A percentile compares a stretch with the other conserved stretches of the same genome.
These are phyloP conservation scores for Aleadryas rufinucha DNA, from an alignment of 2,113 vertebrate genomes.

Conservation along the genomic window DNA sequence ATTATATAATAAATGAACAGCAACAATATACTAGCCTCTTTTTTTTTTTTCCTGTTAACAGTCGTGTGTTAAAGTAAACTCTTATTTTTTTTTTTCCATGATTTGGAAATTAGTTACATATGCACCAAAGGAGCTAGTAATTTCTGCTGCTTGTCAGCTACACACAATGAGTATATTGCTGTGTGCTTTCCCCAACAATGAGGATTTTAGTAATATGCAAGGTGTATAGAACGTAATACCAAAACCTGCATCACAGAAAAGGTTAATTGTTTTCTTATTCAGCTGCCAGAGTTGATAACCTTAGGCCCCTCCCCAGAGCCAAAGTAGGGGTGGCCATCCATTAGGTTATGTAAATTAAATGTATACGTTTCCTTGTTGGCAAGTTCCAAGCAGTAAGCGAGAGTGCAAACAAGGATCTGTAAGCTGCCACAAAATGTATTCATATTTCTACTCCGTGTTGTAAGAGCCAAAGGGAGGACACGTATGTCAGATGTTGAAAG, in stretches of 20 bases:
- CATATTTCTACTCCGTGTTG: slow-evolving; percentile 48
- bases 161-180: slow-evolving; percentile 83
- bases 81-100: slow-evolving; percentile 5
- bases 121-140: slow-evolving; percentile 76
- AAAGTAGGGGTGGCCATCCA: slow-evolving; percentile 36
- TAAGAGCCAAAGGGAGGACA: slow-evolving; percentile 60
- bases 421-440: slow-evolving; percentile 68
- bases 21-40: slow-evolving; percentile 68
- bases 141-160: slow-evolving; percentile 62
- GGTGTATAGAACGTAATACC: slow-evolving; percentile 55
- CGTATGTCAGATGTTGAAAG: slow-evolving; percentile 49
- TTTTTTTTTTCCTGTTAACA: slow-evolving; percentile 75
- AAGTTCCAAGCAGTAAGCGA: slow-evolving; percentile 66
- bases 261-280: slow-evolving; percentile 50
- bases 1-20: slow-evolving; percentile 75
- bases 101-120: slow-evolving; percentile 76
- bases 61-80: slow-evolving; percentile 69
- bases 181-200: slow-evolving; percentile 64
- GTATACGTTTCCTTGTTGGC: slow-evolving; percentile 68
- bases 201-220: slow-evolving; percentile 64
- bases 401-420: slow-evolving; percentile 67
- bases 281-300: slow-evolving; percentile 69
- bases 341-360: slow-evolving; percentile 59
- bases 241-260: slow-evolving; percentile 63
- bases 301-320: slow-evolving; percentile 23